Evolutionary conservation across 2,888 invertebrate genomes (phyloP).

Genomic region (Gymnosoma rotundatum): DNA sequence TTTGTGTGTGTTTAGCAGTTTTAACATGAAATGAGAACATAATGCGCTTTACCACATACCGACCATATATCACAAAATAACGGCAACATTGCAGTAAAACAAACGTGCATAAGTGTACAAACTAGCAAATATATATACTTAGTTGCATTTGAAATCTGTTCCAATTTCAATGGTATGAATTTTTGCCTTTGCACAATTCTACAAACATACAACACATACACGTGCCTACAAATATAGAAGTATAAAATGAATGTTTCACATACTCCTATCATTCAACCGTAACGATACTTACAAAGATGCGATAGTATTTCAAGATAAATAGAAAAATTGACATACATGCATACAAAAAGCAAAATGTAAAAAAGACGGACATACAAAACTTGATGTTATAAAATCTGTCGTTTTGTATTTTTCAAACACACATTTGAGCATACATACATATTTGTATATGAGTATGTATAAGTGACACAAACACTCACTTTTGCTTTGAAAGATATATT

Average conservation of each 20-base stretch:
- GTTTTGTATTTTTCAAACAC: slow-evolving; percentile 6
- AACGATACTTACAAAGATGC: slow-evolving; percentile 16
- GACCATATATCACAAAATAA: slow-evolving; percentile 44
- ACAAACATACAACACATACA: neutral
- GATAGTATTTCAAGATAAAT: slow-evolving; percentile 26
- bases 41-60: slow-evolving; percentile 12
- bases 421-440: neutral
- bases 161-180: slow-evolving; percentile 17
- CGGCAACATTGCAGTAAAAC: slow-evolving; percentile 45
- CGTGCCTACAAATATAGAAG: neutral
- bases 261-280: slow-evolving; percentile 42
- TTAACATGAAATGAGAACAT: slow-evolving; percentile 31
- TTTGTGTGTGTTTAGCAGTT: neutral
- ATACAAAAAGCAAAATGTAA: slow-evolving; percentile 3
- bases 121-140: neutral
- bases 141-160: slow-evolving; percentile 32
- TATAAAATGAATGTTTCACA: neutral
- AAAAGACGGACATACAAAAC: neutral
- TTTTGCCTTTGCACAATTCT: slow-evolving; percentile 17
- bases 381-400: slow-evolving; percentile 3
- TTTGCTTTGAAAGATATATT: neutral
- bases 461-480: neutral
- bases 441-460: neutral
- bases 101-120: slow-evolving; percentile 13
- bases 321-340: slow-evolving; percentile 7